Percentiles rank a stretch among this genome's conserved stretches.
Evolutionary conservation across 2,113 vertebrate genomes (phyloP).

Genomic region (Orycteropus afer): DNA sequence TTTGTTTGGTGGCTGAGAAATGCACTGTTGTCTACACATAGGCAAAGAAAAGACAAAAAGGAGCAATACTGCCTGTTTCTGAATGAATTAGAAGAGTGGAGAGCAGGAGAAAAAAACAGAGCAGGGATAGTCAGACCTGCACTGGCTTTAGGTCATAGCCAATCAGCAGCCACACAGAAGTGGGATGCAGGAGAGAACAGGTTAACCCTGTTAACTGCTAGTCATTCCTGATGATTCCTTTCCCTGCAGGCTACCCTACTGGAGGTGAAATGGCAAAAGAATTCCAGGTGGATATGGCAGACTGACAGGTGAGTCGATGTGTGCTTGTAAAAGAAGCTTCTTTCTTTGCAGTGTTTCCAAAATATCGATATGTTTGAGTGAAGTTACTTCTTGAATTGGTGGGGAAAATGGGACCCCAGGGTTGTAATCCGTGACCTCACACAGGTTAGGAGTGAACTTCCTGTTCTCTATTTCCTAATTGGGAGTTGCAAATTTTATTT

Average conservation of each 20-base stretch:
- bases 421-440: neutral
- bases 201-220: neutral
- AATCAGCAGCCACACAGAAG: neutral
- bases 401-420: neutral
- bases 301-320: constrained; percentile 57
- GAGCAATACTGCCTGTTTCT: neutral
- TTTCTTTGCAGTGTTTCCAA: constrained; percentile 1
- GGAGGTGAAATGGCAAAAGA: neutral
- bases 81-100: neutral
- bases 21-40: neutral
- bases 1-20: neutral
- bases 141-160: neutral
- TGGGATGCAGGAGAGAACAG: neutral
- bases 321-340: neutral
- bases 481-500: neutral
- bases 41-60: neutral
- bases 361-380: neutral
- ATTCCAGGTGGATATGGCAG: neutral
- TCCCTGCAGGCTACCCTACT: neutral
- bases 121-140: neutral
- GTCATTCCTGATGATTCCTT: neutral
- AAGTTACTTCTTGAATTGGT: neutral
- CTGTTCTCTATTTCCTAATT: neutral
- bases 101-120: neutral
- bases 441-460: neutral